A percentile compares a stretch with the other conserved stretches of the same genome.
Evolutionary conservation across 2,888 invertebrate genomes (phyloP).

Genomic region (Reticulitermes lucifugus): DNA sequence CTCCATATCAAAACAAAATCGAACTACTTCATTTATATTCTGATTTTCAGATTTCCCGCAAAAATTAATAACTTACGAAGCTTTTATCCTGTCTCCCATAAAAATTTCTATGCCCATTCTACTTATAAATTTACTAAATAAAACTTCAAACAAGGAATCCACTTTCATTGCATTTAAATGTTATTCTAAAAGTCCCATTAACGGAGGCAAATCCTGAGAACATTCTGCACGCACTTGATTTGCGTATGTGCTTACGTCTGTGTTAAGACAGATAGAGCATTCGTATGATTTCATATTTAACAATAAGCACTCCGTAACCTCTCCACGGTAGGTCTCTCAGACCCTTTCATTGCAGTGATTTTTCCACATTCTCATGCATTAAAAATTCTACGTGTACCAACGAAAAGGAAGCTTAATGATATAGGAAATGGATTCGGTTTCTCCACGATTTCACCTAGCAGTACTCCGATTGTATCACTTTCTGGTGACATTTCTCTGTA

Average conservation of each 20-base stretch:
- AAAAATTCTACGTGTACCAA: neutral
- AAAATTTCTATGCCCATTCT: neutral
- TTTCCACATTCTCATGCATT: neutral
- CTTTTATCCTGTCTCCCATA: no score
- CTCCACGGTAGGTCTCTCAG: slow-evolving; percentile 7
- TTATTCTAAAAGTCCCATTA: neutral
- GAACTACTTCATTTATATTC: no score
- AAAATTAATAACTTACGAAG: no score
- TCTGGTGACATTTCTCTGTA: neutral
- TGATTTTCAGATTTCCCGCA: no score
- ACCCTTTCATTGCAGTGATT: neutral
- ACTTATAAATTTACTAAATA: neutral
- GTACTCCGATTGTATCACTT: neutral
- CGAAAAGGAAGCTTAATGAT: slow-evolving; percentile 5
- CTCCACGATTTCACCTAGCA: neutral
- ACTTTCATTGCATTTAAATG: neutral
- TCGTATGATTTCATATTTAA: neutral
- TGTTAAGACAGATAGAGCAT: neutral
- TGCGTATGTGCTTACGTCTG: neutral
- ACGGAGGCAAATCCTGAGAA: neutral
- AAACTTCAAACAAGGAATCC: neutral
- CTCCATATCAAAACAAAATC: no score
- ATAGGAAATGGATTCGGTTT: slow-evolving; percentile 2
- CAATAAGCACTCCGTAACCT: neutral
- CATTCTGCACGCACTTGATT: neutral